A percentile compares a stretch with the other conserved stretches of the same genome.
Conservation (phyloP, 1,140 invertebrate genomes). For the Harlomillsia oculata region DNA sequence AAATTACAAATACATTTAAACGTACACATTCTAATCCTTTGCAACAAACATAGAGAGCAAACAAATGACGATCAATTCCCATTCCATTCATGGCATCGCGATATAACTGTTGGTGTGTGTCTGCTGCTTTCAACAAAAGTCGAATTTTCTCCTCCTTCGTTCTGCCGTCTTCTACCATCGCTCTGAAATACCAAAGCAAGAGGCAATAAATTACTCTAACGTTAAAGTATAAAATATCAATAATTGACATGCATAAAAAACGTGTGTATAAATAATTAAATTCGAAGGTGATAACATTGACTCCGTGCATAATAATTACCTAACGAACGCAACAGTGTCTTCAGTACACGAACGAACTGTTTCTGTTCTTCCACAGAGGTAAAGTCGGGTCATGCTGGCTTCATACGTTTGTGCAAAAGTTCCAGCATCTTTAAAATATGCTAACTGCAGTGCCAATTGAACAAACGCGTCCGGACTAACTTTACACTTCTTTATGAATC, state of each 20-base stretch:
- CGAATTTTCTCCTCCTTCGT: conserved; percentile 35
- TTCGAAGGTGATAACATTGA: neutral
- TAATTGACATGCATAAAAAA: neutral
- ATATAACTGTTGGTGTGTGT: conserved; percentile 41
- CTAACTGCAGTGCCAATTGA: conserved; percentile 41
- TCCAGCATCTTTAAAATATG: conserved; percentile 39
- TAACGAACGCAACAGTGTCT: conserved; percentile 38
- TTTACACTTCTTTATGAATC: conserved; percentile 46
- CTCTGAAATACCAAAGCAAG: conserved; percentile 39
- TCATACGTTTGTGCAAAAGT: conserved; percentile 43
- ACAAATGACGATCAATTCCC: conserved; percentile 47
- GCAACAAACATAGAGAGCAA: conserved; percentile 47
- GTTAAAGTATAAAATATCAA: conserved; percentile 1
- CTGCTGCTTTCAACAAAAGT: conserved; percentile 37
- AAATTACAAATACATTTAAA: conserved; percentile 4
- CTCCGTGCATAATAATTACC: conserved; percentile 33
- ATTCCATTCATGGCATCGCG: conserved; percentile 43
- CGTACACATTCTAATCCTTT: conserved; percentile 46
- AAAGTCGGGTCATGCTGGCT: conserved; percentile 42
- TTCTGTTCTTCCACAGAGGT: conserved; percentile 40
- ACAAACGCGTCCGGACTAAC: conserved; percentile 44
- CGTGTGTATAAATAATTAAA: neutral
- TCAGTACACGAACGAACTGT: conserved; percentile 41
- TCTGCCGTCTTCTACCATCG: conserved; percentile 39
- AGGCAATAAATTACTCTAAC: conserved; percentile 20